Percentiles rank a stretch among this genome's conserved stretches.
Evolutionary conservation across 2,888 invertebrate genomes (phyloP).

Genomic region (Chrysomela aeneicollis): DNA sequence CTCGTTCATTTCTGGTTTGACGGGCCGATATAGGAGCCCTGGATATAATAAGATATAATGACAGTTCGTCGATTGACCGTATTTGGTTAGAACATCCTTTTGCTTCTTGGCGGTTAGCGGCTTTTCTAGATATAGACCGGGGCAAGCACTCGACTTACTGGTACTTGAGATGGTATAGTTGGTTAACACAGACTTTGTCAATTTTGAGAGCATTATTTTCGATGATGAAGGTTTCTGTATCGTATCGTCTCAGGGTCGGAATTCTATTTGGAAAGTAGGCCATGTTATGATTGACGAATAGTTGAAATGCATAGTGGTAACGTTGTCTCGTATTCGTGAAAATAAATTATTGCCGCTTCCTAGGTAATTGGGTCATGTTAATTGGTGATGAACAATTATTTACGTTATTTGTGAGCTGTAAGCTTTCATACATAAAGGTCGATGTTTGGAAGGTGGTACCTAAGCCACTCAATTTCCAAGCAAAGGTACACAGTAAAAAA

Average conservation of each 20-base stretch:
- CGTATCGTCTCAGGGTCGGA: neutral
- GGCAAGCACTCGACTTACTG: neutral
- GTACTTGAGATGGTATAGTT: neutral
- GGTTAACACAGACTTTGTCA: neutral
- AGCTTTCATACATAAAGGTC: neutral
- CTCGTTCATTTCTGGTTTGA: too few relatives aligned
- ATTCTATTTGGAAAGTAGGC: neutral
- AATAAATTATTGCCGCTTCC: neutral
- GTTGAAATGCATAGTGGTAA: neutral
- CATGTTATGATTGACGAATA: neutral
- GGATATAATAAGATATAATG: neutral
- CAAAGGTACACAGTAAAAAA: too few relatives aligned
- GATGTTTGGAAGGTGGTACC: too few relatives aligned
- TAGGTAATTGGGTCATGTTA: neutral
- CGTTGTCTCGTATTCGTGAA: too few relatives aligned
- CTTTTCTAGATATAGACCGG: neutral
- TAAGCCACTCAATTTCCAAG: too few relatives aligned
- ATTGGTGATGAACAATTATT: neutral
- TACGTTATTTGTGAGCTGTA: neutral
- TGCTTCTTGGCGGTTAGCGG: neutral
- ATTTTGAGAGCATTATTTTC: neutral
- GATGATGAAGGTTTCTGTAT: neutral
- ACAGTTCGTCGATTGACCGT: neutral
- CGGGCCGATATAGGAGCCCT: too few relatives aligned
- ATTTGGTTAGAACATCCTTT: constrained; percentile 2